These are phyloP conservation scores for Sternotherus odoratus DNA, from an alignment of 2,797 vertebrate genomes.

Conservation along the genomic window DNA sequence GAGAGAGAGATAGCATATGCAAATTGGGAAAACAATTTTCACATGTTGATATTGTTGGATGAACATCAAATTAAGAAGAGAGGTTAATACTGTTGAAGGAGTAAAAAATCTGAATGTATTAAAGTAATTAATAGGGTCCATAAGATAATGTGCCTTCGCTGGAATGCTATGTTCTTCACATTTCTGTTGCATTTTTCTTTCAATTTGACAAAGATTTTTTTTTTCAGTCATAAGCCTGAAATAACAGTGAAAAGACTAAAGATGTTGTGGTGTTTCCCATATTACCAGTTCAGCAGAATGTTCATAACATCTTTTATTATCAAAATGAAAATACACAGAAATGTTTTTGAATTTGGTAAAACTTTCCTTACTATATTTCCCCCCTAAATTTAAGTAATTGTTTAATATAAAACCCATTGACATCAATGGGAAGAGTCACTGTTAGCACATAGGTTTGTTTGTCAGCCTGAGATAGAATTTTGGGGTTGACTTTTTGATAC, in stretches of 20 bases:
- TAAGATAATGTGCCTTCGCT: background rate
- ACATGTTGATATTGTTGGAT: background rate
- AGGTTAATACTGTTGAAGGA: background rate
- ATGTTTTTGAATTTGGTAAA: background rate
- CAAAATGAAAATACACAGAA: background rate
- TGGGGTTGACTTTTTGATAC: too few species aligned
- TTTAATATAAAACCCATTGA: background rate
- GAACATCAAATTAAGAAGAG: background rate
- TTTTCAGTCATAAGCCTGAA: background rate
- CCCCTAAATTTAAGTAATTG: background rate
- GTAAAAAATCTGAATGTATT: background rate
- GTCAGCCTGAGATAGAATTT: too few species aligned
- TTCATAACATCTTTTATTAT: background rate
- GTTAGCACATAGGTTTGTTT: too few species aligned
- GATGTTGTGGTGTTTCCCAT: background rate
- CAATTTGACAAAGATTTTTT: background rate
- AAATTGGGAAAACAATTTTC: background rate
- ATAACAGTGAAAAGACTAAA: background rate
- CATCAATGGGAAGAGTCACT: background rate
- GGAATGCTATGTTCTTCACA: fast-evolving
- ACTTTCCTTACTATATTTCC: fast-evolving
- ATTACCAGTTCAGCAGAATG: background rate
- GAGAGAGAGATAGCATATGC: background rate
- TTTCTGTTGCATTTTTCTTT: background rate
- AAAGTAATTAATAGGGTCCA: background rate